A percentile compares a stretch with the other conserved stretches of the same genome.
Conservation (phyloP, 2,113 vertebrate species). For the Dasypus novemcinctus region DNA sequence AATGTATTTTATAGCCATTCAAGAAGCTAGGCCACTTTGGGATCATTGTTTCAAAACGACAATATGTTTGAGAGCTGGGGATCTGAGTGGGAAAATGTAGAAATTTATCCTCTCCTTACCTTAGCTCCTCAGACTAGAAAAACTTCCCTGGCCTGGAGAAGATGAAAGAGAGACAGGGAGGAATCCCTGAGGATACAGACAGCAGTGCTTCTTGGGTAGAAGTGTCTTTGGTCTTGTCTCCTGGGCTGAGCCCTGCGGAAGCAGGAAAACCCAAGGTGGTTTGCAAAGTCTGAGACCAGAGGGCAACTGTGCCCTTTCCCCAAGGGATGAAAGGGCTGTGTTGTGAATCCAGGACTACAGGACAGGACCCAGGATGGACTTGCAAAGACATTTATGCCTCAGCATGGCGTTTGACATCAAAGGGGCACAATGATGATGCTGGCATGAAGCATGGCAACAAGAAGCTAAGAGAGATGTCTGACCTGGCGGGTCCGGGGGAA, state of each 20-base stretch:
- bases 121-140: background rate
- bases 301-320: background rate
- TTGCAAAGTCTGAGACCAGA: background rate
- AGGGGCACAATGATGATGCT: background rate
- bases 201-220: no score
- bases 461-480: background rate
- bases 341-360: background rate
- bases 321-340: background rate
- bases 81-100: background rate
- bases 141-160: background rate
- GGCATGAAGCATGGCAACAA: fast-evolving
- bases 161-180: background rate
- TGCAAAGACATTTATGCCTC: background rate
- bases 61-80: no score
- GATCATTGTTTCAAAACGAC: background rate
- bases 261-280: background rate
- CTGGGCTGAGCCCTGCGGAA: background rate
- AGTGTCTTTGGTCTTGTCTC: background rate
- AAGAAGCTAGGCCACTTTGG: background rate
- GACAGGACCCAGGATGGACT: background rate
- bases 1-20: background rate
- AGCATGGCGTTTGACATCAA: fast-evolving
- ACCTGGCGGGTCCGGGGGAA: background rate
- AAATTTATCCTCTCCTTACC: background rate
- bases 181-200: fast-evolving